Conservation (phyloP, 37 sponge, comb jelly and placozoan species). For the Chondrilla cf. caribensis region DNA sequence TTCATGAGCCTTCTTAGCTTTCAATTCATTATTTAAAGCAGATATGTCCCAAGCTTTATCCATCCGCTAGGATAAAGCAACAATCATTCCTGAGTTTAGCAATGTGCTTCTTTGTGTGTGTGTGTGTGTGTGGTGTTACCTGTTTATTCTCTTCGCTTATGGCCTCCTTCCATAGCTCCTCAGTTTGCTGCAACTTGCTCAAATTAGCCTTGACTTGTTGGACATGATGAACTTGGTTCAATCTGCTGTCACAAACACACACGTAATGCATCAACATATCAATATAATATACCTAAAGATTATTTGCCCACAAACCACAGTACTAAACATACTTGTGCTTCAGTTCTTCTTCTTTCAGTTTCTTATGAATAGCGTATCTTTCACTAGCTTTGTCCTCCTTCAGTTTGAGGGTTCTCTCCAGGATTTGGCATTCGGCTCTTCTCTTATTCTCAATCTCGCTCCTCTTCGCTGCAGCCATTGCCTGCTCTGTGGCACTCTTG, state of each 20-base stretch:
- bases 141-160: too few species aligned
- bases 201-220: too few species aligned
- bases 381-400: not conserved
- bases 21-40: not conserved
- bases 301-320: not conserved
- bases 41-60: not conserved
- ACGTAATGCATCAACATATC: not conserved
- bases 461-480: not conserved
- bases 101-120: too few species aligned
- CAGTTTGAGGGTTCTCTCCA: not conserved
- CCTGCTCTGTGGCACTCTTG: slow-evolving; percentile 2
- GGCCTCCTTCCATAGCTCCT: too few species aligned
- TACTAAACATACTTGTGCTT: slow-evolving; percentile 3
- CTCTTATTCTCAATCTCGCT: not conserved
- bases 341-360: not conserved
- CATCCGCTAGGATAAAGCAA: not conserved
- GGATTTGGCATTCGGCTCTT: not conserved
- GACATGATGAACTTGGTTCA: too few species aligned
- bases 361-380: not conserved
- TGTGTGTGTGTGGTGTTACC: too few species aligned
- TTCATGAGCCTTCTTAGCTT: not conserved
- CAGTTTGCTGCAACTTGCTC: too few species aligned
- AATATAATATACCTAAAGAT: not conserved
- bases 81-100: too few species aligned
- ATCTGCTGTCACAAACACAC: not conserved